Percentiles rank a stretch among this genome's conserved stretches.
These are phyloP conservation scores for Amblyopsis hoosieri DNA, from an alignment of 2,797 vertebrate species.

Conservation along the genomic window DNA sequence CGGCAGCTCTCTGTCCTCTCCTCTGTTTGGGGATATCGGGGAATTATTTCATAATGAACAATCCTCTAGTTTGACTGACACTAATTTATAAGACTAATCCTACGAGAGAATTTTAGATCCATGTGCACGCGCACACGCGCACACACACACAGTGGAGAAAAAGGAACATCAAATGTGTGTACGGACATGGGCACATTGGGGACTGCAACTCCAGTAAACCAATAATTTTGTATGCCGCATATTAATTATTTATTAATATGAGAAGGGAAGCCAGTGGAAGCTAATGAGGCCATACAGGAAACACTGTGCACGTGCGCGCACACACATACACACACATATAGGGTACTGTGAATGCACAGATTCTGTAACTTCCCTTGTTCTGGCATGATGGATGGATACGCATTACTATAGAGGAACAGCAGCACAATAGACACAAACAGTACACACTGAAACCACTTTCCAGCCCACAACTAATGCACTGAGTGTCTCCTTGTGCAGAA, in stretches of 20 bases:
- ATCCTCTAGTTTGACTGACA: constrained; percentile 30
- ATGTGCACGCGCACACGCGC: constrained; percentile 1
- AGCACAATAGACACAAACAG: not conserved
- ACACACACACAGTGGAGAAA: constrained; percentile 9
- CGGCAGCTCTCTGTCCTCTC: constrained; percentile 53
- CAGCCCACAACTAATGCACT: constrained; percentile 35
- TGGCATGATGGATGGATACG: constrained; percentile 1
- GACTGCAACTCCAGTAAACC: constrained; percentile 10
- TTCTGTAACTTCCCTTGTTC: constrained; percentile 3
- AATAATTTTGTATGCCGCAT: constrained; percentile 23
- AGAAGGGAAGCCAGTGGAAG: constrained; percentile 26
- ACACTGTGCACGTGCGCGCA: constrained; percentile 1
- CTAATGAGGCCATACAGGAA: constrained; percentile 49
- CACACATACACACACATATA: not conserved
- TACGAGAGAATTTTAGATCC: not conserved
- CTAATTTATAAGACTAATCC: constrained; percentile 51
- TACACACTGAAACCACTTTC: constrained; percentile 6
- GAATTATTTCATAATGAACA: constrained; percentile 31
- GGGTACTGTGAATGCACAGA: constrained; percentile 9
- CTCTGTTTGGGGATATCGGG: constrained; percentile 34
- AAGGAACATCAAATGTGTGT: not conserved
- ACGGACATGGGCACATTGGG: not conserved
- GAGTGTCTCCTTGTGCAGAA: constrained; percentile 50
- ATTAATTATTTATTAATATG: constrained; percentile 59
- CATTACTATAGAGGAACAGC: constrained; percentile 17